Conservation (phyloP, 2,888 invertebrate genomes). For the Thysanoteuthis rhombus region DNA sequence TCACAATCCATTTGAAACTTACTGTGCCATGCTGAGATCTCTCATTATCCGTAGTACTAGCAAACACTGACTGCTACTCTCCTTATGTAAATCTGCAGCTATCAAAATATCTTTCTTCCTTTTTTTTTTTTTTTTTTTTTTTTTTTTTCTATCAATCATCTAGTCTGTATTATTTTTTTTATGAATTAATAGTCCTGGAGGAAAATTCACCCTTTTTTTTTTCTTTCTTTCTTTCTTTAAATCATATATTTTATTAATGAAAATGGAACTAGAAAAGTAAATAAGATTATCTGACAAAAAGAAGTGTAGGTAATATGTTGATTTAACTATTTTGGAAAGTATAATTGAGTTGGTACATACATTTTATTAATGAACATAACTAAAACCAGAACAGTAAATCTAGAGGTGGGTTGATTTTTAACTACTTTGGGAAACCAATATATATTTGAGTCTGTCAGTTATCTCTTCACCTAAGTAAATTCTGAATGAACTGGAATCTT, state of each 20-base stretch:
- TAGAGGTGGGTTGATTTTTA: not conserved
- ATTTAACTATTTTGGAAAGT: no score
- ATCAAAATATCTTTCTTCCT: no score
- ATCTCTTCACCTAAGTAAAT: not conserved
- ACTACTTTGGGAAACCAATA: not conserved
- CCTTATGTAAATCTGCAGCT: not conserved
- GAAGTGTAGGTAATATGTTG: no score
- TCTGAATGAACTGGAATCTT: not conserved
- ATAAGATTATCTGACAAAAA: no score
- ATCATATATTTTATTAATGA: no score
- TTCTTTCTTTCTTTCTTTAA: no score
- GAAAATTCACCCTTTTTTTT: no score
- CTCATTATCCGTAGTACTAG: not conserved
- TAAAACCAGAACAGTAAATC: not conserved
- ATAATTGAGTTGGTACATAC: no score
- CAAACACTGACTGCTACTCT: not conserved
- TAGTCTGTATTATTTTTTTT: not conserved
- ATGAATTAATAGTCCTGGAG: not conserved
- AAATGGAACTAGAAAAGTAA: no score
- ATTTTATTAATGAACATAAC: no score
- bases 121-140: not conserved
- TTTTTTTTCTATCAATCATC: not conserved
- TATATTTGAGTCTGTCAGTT: not conserved
- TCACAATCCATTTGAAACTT: not conserved
- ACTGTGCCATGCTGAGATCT: no score